Percentiles rank a stretch among this genome's conserved stretches.
Conservation (phyloP, 2,888 invertebrate genomes). For the Caradrina clavipalpis region DNA sequence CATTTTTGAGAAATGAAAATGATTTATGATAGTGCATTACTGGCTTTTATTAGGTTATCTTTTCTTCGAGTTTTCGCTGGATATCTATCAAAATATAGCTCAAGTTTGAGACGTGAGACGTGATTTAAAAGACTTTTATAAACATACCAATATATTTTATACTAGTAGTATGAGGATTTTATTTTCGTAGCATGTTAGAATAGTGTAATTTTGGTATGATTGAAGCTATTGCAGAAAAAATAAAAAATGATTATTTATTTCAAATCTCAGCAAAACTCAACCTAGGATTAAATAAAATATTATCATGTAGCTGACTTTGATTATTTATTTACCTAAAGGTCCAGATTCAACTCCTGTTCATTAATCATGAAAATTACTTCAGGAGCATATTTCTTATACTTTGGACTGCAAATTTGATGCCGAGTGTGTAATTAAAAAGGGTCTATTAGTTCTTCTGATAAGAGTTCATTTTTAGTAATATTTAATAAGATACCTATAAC, state of each 20-base stretch:
- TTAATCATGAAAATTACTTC: neutral
- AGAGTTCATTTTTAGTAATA: neutral
- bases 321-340: neutral
- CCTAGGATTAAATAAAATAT: too few species aligned
- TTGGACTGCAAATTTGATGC: neutral
- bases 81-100: slow-evolving; percentile 22
- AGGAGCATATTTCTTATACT: neutral
- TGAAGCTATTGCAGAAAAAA: neutral
- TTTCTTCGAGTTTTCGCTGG: slow-evolving; percentile 25
- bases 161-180: neutral
- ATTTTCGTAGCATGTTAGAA: slow-evolving; percentile 1
- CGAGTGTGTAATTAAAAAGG: neutral
- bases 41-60: slow-evolving; percentile 40
- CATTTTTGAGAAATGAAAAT: slow-evolving; percentile 26
- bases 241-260: neutral
- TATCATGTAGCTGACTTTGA: too few species aligned
- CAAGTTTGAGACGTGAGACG: slow-evolving; percentile 4
- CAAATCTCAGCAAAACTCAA: neutral
- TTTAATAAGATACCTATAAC: neutral
- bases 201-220: neutral
- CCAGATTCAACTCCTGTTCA: neutral
- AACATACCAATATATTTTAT: slow-evolving; percentile 8
- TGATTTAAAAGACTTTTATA: slow-evolving; percentile 8
- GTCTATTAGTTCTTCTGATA: neutral
- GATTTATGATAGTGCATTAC: slow-evolving; percentile 48